Base-by-base conservation (phyloP, 2,888 invertebrate species). In the Brachynemurus nebulosus region DNA sequence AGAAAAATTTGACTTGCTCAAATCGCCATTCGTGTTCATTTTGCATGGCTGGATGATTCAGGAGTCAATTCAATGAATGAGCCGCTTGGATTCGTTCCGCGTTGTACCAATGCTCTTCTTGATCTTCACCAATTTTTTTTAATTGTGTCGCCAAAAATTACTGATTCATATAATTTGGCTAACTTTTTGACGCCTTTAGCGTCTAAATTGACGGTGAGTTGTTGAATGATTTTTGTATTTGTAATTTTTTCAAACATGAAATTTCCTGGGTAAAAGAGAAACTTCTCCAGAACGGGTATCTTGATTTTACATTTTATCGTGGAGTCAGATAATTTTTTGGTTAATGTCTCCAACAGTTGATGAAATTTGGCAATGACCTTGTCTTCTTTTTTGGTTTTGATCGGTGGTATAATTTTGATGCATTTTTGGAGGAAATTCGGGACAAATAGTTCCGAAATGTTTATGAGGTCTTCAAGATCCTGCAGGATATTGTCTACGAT, bases 231-330 rank as follows among this genome's bases (percentile, higher is more conserved):
- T 53, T 74, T 76, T 11, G 73, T 74, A 9, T 75, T 73, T 16
- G 81, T 80, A 21, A 76, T 74, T 63, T 81, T 81, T 54, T 83
- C 81, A 48, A 85, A 78, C 61, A 78, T 76, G 47, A 85, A 72
- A 54, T 77, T 76, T 3, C 84, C 83, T 1, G 83, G 81, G 57
- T 74, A 66, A 36, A 81, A 69, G 8, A 83, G 64, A 2, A 86
- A 59, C 53, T 74, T 78, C 45, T 74, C 74, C 27, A 86, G 59
- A 4, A 76, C 67, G 7, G 67, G 64, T 2, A 82, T 64, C 58
- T 76, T 74, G 1, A 68, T 64, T 51, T 67, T 65, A 25, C 67
- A 65, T 21, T 66, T 63, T 5, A 72, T 64, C 34, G 65, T 63
- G 18, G 72, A 67, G 2, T 62, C 61, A 45, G 68, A 71, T 14